Percentiles rank a stretch among this genome's conserved stretches.
These are phyloP conservation scores for Helicolenus hilgendorfi DNA, from an alignment of 2,797 vertebrate species.

Conservation along the genomic window DNA sequence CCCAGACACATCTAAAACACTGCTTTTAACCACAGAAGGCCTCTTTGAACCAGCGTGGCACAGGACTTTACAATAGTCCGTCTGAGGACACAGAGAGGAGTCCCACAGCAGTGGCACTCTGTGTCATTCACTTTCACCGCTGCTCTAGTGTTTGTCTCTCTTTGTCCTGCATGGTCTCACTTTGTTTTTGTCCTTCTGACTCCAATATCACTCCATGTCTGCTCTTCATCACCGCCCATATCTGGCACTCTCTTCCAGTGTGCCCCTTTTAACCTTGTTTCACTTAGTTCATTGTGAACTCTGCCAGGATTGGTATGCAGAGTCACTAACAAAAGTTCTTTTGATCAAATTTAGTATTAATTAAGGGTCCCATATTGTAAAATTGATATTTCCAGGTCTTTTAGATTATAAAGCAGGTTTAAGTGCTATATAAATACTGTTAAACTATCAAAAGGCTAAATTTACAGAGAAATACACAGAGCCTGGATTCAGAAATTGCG, in stretches of 20 bases:
- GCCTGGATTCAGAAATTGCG: no score
- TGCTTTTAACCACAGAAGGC: conserved; percentile 53
- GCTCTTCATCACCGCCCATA: background rate
- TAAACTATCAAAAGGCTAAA: no score
- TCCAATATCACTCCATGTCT: background rate
- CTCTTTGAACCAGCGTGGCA: conserved; percentile 17
- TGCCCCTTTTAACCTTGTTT: background rate
- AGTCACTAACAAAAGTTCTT: background rate
- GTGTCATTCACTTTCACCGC: background rate
- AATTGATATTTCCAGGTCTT: no score
- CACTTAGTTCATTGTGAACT: background rate
- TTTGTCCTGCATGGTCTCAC: background rate
- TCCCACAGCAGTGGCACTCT: conserved; percentile 44
- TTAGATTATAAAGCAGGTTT: no score
- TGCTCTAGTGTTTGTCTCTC: conserved; percentile 5
- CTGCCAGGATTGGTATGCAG: background rate
- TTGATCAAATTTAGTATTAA: background rate
- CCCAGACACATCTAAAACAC: conserved; percentile 44
- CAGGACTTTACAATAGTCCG: conserved; percentile 19
- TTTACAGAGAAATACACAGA: no score
- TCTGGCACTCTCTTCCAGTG: background rate
- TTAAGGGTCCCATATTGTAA: no score
- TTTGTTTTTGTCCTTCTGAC: conserved; percentile 16
- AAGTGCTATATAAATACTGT: no score
- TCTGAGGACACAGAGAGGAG: conserved; percentile 21